Conservation (phyloP, 2,888 invertebrate genomes). For the Leucophora obtusa region DNA sequence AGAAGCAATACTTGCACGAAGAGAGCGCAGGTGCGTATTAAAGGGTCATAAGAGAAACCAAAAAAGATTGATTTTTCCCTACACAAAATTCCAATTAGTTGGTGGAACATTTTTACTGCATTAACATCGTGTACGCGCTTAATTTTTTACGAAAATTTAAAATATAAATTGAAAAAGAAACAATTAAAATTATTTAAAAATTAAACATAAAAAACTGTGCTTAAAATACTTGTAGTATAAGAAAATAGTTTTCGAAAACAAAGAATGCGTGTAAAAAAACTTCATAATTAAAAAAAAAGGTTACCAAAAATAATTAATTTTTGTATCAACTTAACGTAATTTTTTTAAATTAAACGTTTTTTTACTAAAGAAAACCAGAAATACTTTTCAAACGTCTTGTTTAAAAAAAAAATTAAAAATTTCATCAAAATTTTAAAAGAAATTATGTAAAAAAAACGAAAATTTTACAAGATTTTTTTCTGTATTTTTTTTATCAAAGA, state of each 20-base stretch:
- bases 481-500: slow-evolving; percentile 21
- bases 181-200: slow-evolving; percentile 20
- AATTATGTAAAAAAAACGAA: slow-evolving; percentile 53
- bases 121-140: slow-evolving; percentile 53
- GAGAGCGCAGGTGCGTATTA: slow-evolving; percentile 58
- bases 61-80: slow-evolving; percentile 75
- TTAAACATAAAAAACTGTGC: slow-evolving; percentile 38
- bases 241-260: slow-evolving; percentile 45
- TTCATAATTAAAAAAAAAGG: slow-evolving; percentile 47
- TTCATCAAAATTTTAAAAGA: slow-evolving; percentile 16
- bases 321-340: slow-evolving; percentile 14
- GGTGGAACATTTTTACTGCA: slow-evolving; percentile 66
- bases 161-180: slow-evolving; percentile 36
- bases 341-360: background rate
- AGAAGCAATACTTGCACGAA: background rate
- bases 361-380: background rate
- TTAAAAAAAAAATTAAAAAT: background rate
- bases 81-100: slow-evolving; percentile 65
- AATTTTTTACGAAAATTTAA: slow-evolving; percentile 51
- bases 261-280: slow-evolving; percentile 63
- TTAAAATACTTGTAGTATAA: slow-evolving; percentile 59
- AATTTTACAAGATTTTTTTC: slow-evolving; percentile 21
- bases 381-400: slow-evolving; percentile 12
- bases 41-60: slow-evolving; percentile 59
- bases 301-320: slow-evolving; percentile 32